Base-by-base conservation (phyloP, 2,113 vertebrate species). In the Neogale vison region DNA sequence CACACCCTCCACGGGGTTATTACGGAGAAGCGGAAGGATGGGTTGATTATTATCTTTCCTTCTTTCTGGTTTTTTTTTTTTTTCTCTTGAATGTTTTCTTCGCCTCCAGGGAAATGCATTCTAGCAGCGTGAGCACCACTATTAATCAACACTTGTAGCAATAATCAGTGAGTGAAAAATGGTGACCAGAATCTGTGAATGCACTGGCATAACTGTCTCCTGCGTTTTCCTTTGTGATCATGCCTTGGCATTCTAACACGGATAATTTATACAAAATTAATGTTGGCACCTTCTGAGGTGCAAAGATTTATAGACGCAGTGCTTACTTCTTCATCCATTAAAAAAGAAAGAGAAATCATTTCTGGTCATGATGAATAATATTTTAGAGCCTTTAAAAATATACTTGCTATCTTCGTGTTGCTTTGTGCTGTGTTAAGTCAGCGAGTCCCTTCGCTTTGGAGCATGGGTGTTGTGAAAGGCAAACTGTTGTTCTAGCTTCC, bases 111-210 rank as follows among this genome's bases (percentile, higher is more conserved):
- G 98, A 98, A 98, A 98, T 98, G 98, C 98, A 97, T 99, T 98
- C 99, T 97, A 98, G 97, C 98, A 98, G 98, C 98, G 36, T 98
- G 98, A 99, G 95, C 97, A 92, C 98, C 98, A 97, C 98, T 98
- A 98, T 99, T 99, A 98, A 99, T 99, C 99, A 99, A 98, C 98
- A 98, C 98, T 98, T 98, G 98, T 95, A 98, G 98, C 92, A 97
- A 98, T 99, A 98, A 99, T 99, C 99, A 99, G 98, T 76, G 97
- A 98, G 97, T 98, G 98, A 98, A 98, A 98, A 99, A 98, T 98
- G 97, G 98, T 98, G 98, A 97, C 98, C 98, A 98, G 98, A 97
- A 98, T 98, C 97, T 95, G 97, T 94, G 95, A 98, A 97, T 95
- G 98, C 95, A 93, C 93, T 87, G 97, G 97, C 98, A 45, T 96